A percentile compares a stretch with the other conserved stretches of the same genome.
phyloP scores from a whole-genome alignment of 2,113 vertebrate genomes.

The Xenopus tropicalis region DNA sequence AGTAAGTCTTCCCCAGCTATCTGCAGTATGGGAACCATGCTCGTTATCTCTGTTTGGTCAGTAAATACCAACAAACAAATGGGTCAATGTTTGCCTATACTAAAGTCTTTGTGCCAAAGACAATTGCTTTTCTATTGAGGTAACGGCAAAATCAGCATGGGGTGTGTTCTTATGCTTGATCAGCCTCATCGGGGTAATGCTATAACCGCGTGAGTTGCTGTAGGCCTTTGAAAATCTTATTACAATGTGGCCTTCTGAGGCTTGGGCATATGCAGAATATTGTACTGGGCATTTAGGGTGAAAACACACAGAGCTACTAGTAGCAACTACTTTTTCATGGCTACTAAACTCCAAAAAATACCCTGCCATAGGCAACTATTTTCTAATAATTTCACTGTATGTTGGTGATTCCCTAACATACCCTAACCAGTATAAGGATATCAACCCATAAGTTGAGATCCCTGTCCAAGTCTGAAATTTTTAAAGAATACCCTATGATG shows the following conservation, averaged over 20 bases:
- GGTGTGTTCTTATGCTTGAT: background rate
- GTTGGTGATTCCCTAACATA: no score
- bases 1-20: no score
- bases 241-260: background rate
- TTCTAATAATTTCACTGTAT: no score
- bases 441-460: no score
- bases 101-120: constrained; percentile 1
- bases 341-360: no score
- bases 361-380: no score
- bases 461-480: no score
- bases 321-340: no score
- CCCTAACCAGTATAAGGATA: no score
- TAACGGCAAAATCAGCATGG: constrained; percentile 26
- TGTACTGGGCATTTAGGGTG: background rate
- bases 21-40: no score
- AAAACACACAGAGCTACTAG: no score
- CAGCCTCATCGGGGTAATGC: background rate
- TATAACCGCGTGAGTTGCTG: background rate
- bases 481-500: no score
- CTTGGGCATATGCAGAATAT: background rate
- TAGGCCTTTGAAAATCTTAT: constrained; percentile 2
- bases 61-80: background rate
- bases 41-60: background rate
- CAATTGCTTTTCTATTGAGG: background rate
- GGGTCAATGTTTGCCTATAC: constrained; percentile 7